Conservation (phyloP, 2,888 invertebrate genomes). For the Drosophila pullipes region DNA sequence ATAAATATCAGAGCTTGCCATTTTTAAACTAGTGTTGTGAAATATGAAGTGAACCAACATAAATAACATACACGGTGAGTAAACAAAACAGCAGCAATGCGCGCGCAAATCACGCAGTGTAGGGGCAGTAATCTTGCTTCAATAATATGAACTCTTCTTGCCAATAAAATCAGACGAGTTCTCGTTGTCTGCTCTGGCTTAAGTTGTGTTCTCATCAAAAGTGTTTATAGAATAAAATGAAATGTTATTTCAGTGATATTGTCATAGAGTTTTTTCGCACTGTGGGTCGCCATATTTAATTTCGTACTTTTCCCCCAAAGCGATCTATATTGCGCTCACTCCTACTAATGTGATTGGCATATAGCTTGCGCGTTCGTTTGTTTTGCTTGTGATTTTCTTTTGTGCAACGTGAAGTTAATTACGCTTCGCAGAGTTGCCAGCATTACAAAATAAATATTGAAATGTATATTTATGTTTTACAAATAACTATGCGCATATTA, state of each 20-base stretch:
- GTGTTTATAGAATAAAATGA: slow-evolving; percentile 14
- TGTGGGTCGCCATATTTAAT: slow-evolving; percentile 78
- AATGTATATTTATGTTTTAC: slow-evolving; percentile 15
- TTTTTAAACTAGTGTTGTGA: slow-evolving; percentile 52
- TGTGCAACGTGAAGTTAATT: slow-evolving; percentile 75
- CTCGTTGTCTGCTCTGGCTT: not conserved
- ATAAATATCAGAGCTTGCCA: slow-evolving; percentile 31
- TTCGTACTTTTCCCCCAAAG: slow-evolving; percentile 57
- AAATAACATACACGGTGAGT: slow-evolving; percentile 57
- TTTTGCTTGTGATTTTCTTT: slow-evolving; percentile 76
- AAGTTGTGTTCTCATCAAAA: not conserved
- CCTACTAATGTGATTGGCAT: slow-evolving; percentile 36
- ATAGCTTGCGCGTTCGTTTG: slow-evolving; percentile 68
- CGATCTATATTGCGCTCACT: slow-evolving; percentile 51
- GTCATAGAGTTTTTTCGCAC: slow-evolving; percentile 42
- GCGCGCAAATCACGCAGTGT: slow-evolving; percentile 55
- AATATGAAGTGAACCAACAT: slow-evolving; percentile 55
- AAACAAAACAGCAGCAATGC: slow-evolving; percentile 43
- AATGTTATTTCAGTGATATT: slow-evolving; percentile 35
- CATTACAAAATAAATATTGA: slow-evolving; percentile 13
- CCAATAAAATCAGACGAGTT: not conserved
- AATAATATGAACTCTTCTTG: not conserved
- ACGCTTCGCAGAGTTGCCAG: slow-evolving; percentile 59
- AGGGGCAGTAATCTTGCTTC: not conserved
- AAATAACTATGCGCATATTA: not conserved